Evolutionary conservation across 2,888 invertebrate genomes (phyloP), one percentile per base, ranked within the genome.

Genomic region (Smittia aterrima): DNA sequence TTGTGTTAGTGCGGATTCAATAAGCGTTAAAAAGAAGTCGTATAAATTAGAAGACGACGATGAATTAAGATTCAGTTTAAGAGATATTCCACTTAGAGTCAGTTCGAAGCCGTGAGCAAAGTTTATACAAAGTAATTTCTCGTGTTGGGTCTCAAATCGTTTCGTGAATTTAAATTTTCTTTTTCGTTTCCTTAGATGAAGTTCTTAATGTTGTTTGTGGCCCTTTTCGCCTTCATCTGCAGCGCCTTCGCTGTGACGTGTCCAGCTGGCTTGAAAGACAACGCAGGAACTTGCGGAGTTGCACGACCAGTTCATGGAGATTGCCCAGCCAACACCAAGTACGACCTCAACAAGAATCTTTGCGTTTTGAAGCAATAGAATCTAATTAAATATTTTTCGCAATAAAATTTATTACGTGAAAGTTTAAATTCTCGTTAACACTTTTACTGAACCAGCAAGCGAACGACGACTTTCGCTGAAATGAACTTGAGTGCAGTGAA

Each of bases 111-210:
- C 58, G 2, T 3, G 22, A 58, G 58, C 58, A 20, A 64, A 64
- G n/a, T 64, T 64, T 9, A 22, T 58, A 3, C 20, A 72, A 72
- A 72, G 72, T 72, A 72, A 72, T 22, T 72, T 72, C 58, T 72
- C 40, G 40, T 72, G 72, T 72, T 38, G 32, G 7, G 4, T 11
- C 6, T 13, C 18, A 13, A 25, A 25, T 64, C 3, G 27, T 64
- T 25, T 24, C 20, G 16, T 20, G 27, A 64, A n/a, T 64, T 64
- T 64, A 64, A 64, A 64, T 64, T 64, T 24, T 64, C 25, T 9
- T 6, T 27, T 27, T 3, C 20, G 27, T 27, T 24, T 11, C 11
- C 22, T 58, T n/a, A 58, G 71, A 72, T 72, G 66, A 74, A 66
- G 27, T 66, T 24, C 47, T 7, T 74, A 22, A 47, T 47, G 74